phyloP scores from a whole-genome alignment of 2,797 vertebrate genomes.

The Argya squamiceps region DNA sequence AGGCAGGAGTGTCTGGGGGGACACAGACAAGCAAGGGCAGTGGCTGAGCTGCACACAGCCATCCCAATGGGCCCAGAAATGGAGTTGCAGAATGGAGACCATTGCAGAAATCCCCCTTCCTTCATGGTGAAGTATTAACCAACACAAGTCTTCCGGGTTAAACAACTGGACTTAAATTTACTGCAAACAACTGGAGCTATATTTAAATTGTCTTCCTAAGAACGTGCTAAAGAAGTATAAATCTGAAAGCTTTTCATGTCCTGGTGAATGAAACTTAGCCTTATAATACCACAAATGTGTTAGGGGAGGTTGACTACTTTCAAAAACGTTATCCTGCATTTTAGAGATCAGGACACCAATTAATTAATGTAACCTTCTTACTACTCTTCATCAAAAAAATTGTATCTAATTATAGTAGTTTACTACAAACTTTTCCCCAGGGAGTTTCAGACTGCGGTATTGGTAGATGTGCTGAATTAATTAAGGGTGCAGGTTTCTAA shows the following conservation, averaged over 20 bases:
- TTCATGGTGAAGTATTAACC: background rate
- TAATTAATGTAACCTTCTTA: background rate
- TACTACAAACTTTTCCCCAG: slow-evolving; percentile 25
- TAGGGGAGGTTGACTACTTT: background rate
- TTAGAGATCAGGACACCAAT: background rate
- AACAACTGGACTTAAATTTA: background rate
- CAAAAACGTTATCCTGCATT: background rate
- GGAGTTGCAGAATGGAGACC: background rate
- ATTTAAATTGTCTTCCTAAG: background rate
- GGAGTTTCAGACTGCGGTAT: slow-evolving; percentile 13
- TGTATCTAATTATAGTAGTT: slow-evolving; percentile 1
- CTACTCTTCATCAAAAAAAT: background rate
- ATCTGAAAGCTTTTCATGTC: background rate
- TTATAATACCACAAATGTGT: background rate
- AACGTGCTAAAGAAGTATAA: background rate
- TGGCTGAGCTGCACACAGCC: background rate
- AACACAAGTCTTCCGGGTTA: background rate
- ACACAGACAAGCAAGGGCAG: background rate
- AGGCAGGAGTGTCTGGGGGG: background rate
- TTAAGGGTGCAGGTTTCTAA: background rate
- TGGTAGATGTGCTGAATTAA: background rate
- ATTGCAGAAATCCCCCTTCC: background rate
- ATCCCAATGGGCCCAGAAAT: background rate
- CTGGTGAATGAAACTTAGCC: background rate
- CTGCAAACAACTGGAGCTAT: background rate